Evolutionary conservation across 2,888 invertebrate genomes (phyloP), one percentile per base, ranked within the genome.

Genomic region (Gnatocerus cornutus): DNA sequence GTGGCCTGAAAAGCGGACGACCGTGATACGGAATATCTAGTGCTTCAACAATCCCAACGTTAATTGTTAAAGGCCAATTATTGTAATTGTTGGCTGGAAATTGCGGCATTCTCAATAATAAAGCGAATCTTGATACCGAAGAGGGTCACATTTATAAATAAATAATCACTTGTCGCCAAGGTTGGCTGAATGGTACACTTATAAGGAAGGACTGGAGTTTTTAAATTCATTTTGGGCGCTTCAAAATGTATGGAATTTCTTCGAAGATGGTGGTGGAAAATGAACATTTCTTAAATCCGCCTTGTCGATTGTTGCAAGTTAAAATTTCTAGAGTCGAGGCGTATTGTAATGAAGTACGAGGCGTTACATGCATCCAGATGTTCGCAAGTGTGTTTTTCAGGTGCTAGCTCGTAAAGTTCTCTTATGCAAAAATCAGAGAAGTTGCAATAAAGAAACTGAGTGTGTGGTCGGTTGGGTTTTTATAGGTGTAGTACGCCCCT

Each of bases 261-360:
- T 33, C n/a, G n/a, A n/a, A n/a, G n/a, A n/a, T 21, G 1, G 21
- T 3, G 2, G 4, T 33, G 33, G 2, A 7, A n/a, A 4, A 9
- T 33, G 1, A 33, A 33, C 9, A 9, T 33, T 33, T 33, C 33
- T 33, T 33, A 7, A 33, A 33, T 3, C n/a, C 41, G 13, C 41
- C 41, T 10, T 12, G 5, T 4, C 13, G 2, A 12, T 41, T 39
- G n/a, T n/a, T 7, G 7, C 37, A 37, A 37, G 37, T 37, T 37
- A n/a, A 13, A 41, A 12, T 41, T 41, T 41, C 8, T 7, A n/a
- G 9, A 8, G 46, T 46, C 8, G 14, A 16, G 46, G 46, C 16
- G 46, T 46, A 46, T 46, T 46, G 13, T 46, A 46, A 46, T 46
- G 12, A 46, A 46, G 10, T n/a, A 16, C 27, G 9, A 27, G 46